These are phyloP conservation scores for Heliopora coerulea DNA, from an alignment of 92 coral and sea anemone species.

Conservation along the genomic window DNA sequence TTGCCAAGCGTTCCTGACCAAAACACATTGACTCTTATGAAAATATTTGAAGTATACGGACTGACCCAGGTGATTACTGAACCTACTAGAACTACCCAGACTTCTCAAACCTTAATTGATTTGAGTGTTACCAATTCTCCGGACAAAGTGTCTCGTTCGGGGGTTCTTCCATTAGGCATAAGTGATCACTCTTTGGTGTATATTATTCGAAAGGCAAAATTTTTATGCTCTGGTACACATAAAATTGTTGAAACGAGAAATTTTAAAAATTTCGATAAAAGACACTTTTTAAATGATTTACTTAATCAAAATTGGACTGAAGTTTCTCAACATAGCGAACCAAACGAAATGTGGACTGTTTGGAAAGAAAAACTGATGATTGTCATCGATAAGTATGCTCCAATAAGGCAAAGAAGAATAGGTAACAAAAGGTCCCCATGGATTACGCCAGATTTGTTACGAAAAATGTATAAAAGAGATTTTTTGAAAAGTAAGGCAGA, in stretches of 20 bases:
- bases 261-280: slow-evolving; percentile 42
- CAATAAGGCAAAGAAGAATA: slow-evolving; percentile 38
- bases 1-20: slow-evolving; percentile 6
- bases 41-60: slow-evolving; percentile 58
- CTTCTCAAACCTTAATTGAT: slow-evolving; percentile 58
- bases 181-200: slow-evolving; percentile 56
- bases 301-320: not conserved
- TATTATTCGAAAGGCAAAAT: slow-evolving; percentile 44
- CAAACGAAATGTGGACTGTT: no score
- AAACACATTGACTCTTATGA: slow-evolving; percentile 41
- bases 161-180: slow-evolving; percentile 53
- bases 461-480: slow-evolving; percentile 36
- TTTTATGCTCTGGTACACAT: slow-evolving; percentile 33
- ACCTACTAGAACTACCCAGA: slow-evolving; percentile 64
- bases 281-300: slow-evolving; percentile 37
- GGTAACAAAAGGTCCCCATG: slow-evolving; percentile 46
- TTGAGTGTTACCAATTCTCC: slow-evolving; percentile 59
- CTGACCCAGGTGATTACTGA: slow-evolving; percentile 58
- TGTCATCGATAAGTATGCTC: slow-evolving; percentile 40
- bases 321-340: no score
- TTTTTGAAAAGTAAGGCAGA: slow-evolving; percentile 32
- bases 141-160: slow-evolving; percentile 49
- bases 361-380: not conserved
- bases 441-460: slow-evolving; percentile 27
- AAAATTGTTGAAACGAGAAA: slow-evolving; percentile 30